These are phyloP conservation scores for Tenualosa ilisha DNA, from an alignment of 2,797 vertebrate genomes.

Conservation along the genomic window DNA sequence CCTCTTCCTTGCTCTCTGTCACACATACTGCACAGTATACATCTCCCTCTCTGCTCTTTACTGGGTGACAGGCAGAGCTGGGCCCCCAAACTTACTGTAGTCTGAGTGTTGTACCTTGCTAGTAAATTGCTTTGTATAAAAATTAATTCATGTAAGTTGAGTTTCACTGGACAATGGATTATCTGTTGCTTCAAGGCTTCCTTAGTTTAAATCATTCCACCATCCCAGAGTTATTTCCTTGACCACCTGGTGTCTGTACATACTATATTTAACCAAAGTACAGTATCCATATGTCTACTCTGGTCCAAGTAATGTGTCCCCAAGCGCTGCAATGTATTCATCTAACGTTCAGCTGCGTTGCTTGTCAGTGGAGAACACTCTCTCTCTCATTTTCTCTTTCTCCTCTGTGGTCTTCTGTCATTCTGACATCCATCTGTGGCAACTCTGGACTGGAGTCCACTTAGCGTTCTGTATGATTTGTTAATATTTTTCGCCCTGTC, in stretches of 20 bases:
- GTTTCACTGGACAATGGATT: not conserved
- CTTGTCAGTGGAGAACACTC: not conserved
- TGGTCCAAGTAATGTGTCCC: not conserved
- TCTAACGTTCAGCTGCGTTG: slow-evolving; percentile 14
- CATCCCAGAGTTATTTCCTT: not conserved
- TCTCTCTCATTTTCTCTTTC: not conserved
- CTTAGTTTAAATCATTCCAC: not conserved
- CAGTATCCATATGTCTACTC: not conserved
- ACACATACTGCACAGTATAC: not conserved
- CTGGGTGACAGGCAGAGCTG: no score
- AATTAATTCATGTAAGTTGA: not conserved
- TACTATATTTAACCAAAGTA: not conserved
- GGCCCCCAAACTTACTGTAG: not conserved
- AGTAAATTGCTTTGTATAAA: not conserved
- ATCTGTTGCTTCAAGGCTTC: not conserved
- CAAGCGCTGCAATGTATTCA: not conserved
- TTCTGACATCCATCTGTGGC: slow-evolving; percentile 14
- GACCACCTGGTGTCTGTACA: slow-evolving; percentile 11
- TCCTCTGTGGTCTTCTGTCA: slow-evolving; percentile 1
- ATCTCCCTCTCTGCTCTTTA: not conserved
- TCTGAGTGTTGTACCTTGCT: not conserved
- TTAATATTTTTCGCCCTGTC: slow-evolving; percentile 54
- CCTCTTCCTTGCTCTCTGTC: not conserved
- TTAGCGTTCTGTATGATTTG: slow-evolving; percentile 50
- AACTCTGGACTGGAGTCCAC: slow-evolving; percentile 13